Conservation (phyloP, 1,140 invertebrate genomes). For the Zaprionus davidi region DNA sequence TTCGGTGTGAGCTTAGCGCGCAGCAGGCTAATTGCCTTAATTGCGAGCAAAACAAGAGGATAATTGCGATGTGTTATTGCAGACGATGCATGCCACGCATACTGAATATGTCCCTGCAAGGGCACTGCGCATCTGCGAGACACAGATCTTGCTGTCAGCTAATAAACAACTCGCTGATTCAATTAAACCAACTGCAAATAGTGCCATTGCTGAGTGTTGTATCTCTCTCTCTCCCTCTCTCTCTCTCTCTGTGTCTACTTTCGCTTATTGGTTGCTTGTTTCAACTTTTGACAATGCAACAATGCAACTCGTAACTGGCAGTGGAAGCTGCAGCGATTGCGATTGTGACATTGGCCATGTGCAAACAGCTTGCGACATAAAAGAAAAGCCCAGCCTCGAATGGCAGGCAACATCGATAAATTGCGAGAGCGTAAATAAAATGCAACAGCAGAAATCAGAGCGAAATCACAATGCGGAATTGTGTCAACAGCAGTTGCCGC, state of each 20-base stretch:
- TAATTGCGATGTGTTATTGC: constrained; percentile 55
- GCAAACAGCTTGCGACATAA: constrained; percentile 60
- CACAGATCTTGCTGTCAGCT: constrained; percentile 19
- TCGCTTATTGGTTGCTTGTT: constrained; percentile 34
- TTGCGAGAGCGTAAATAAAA: constrained; percentile 70
- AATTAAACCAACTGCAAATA: constrained; percentile 57
- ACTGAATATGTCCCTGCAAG: constrained; percentile 7
- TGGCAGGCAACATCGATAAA: constrained; percentile 58
- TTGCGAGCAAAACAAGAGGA: constrained; percentile 63
- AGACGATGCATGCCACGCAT: constrained; percentile 9
- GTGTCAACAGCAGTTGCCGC: constrained; percentile 65
- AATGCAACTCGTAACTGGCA: constrained; percentile 7
- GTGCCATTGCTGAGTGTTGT: not conserved
- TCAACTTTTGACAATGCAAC: constrained; percentile 46
- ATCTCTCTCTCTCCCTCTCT: not conserved
- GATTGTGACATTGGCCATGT: constrained; percentile 44
- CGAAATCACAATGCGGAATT: constrained; percentile 54
- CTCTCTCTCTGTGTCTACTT: not conserved
- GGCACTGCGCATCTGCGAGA: not conserved
- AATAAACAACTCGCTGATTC: constrained; percentile 53
- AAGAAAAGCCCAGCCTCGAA: constrained; percentile 20
- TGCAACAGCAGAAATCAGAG: constrained; percentile 47
- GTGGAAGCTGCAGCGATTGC: constrained; percentile 6
- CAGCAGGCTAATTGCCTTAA: constrained; percentile 61
- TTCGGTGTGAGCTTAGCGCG: constrained; percentile 8